phyloP scores from a whole-genome alignment of 1,140 invertebrate species.

The Eurosta solidaginis region DNA sequence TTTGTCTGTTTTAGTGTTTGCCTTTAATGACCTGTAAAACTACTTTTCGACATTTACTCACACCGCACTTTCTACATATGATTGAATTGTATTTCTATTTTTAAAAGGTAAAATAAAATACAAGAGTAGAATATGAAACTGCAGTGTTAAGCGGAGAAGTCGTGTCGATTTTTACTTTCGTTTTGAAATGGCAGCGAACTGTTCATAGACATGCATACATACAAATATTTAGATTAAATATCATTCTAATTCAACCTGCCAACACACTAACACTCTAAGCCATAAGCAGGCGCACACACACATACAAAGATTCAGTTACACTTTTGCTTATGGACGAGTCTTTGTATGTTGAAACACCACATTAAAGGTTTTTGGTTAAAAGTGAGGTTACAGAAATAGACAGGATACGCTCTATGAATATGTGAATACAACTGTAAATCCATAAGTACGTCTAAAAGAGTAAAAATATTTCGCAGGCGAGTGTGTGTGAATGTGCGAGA shows the following conservation, averaged over 20 bases:
- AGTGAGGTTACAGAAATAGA: constrained; percentile 1
- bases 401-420: background rate
- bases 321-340: too few relatives aligned
- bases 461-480: too few relatives aligned
- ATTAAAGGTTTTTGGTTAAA: background rate
- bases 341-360: too few relatives aligned
- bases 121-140: background rate
- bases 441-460: background rate
- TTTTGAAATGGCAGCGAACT: background rate
- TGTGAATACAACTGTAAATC: background rate
- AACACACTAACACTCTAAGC: constrained; percentile 1
- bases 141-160: background rate
- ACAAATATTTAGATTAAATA: background rate
- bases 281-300: background rate
- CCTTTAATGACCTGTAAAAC: constrained; percentile 22
- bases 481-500: background rate
- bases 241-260: background rate
- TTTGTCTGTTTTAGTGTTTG: background rate
- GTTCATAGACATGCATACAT: background rate
- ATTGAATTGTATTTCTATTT: background rate
- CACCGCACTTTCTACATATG: background rate
- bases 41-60: background rate
- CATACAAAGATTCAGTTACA: too few relatives aligned
- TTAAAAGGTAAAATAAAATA: background rate
- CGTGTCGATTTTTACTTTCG: background rate